Conservation (phyloP, 2,113 vertebrate genomes). For the Phainopepla nitens region DNA sequence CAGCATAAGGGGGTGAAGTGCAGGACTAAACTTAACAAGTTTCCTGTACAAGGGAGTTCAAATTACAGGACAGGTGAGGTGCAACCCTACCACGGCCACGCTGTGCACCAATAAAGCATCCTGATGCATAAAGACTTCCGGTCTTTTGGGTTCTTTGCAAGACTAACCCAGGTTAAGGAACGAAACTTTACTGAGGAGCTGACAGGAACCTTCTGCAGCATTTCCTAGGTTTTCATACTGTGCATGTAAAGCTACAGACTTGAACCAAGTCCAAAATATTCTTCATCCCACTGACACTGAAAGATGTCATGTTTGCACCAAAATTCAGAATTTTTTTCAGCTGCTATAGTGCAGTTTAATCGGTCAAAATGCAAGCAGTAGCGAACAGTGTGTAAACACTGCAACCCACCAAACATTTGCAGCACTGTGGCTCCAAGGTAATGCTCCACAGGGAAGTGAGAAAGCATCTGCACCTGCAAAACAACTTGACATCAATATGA, state of each 20-base stretch:
- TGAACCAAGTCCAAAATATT: not conserved
- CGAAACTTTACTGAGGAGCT: not conserved
- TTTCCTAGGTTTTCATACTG: not conserved
- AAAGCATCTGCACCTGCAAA: not conserved
- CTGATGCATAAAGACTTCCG: not conserved
- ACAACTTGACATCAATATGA: not conserved
- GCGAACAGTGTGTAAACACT: not conserved
- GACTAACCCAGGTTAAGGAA: not conserved
- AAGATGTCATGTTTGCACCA: not conserved
- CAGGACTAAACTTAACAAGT: not conserved
- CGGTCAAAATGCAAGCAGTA: not conserved
- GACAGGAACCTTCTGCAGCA: not conserved
- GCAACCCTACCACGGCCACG: fast-evolving
- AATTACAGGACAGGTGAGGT: not conserved
- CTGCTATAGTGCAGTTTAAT: not conserved
- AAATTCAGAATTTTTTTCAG: not conserved
- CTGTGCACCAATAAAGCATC: not conserved
- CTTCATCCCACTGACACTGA: not conserved
- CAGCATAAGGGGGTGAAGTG: not conserved
- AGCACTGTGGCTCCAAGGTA: not conserved
- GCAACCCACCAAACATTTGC: not conserved
- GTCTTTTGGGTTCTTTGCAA: not conserved
- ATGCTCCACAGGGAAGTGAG: not conserved
- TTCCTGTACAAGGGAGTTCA: not conserved
- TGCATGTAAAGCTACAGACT: not conserved